Evolutionary conservation across 2,113 vertebrate species (phyloP).

Genomic region (Anthoscopus minutus): DNA sequence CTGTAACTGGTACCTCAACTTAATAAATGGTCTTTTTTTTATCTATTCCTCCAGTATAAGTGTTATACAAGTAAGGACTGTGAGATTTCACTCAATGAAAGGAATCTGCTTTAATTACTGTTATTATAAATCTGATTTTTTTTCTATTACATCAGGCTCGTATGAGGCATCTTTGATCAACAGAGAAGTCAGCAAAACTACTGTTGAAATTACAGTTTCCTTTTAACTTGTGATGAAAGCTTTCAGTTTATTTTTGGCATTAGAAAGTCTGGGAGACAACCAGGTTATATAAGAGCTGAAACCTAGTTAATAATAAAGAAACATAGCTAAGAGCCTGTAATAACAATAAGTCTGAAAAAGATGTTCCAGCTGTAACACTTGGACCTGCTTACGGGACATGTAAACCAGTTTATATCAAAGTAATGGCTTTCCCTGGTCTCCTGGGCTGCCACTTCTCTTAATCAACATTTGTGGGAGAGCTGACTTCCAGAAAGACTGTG

Average conservation of each 20-base stretch:
- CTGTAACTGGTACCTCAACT: neutral
- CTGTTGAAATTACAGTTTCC: constrained; percentile 29
- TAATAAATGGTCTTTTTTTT: neutral
- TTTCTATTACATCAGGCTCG: neutral
- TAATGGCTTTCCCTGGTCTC: neutral
- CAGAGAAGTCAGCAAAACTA: constrained; percentile 29
- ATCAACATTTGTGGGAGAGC: neutral
- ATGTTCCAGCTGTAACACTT: neutral
- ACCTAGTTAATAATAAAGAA: neutral
- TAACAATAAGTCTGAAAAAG: neutral
- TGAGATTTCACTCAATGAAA: neutral
- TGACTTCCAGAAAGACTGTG: neutral
- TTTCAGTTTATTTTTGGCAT: constrained; percentile 33
- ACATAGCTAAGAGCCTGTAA: neutral
- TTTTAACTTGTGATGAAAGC: constrained; percentile 49
- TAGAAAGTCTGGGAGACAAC: neutral
- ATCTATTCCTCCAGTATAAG: neutral
- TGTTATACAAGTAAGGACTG: neutral
- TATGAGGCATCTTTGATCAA: constrained; percentile 33
- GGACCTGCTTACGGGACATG: neutral
- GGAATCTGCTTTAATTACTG: constrained; percentile 23
- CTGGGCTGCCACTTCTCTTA: neutral
- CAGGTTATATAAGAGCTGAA: constrained; percentile 32
- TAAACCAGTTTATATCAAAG: neutral
- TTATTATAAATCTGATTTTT: constrained; percentile 6